A percentile compares a stretch with the other conserved stretches of the same genome.
Evolutionary conservation across 2,888 invertebrate species (phyloP).

Genomic region (Alviniconcha strummeri): DNA sequence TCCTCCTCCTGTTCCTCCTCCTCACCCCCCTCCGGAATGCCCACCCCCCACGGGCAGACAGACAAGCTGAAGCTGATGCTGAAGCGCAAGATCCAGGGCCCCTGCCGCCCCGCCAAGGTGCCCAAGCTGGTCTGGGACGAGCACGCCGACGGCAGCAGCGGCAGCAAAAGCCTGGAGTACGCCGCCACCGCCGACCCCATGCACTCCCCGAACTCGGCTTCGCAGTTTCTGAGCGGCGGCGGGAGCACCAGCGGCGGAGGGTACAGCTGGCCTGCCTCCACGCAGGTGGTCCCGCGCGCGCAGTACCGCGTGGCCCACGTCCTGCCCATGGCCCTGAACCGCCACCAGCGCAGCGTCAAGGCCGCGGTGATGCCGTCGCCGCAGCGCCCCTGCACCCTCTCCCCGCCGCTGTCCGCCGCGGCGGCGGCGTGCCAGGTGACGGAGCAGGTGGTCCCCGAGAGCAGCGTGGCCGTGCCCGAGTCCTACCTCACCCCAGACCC

Average conservation of each 20-base stretch:
- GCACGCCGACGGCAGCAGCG: slow-evolving; percentile 27
- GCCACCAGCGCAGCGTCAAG: slow-evolving; percentile 42
- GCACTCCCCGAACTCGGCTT: slow-evolving; percentile 34
- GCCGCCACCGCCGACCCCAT: slow-evolving; percentile 32
- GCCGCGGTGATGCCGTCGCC: slow-evolving; percentile 37
- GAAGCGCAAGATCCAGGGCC: slow-evolving; percentile 62
- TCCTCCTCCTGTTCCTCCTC: slow-evolving; percentile 25
- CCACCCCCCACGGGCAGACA: slow-evolving; percentile 51
- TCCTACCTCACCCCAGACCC: slow-evolving; percentile 66
- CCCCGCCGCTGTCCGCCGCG: slow-evolving; percentile 33
- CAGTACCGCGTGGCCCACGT: slow-evolving; percentile 38
- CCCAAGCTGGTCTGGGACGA: slow-evolving; percentile 41
- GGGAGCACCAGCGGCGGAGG: background rate
- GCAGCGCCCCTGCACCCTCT: slow-evolving; percentile 12
- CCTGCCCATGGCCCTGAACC: slow-evolving; percentile 36
- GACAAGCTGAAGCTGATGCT: slow-evolving; percentile 59
- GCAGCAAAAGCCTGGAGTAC: slow-evolving; percentile 28
- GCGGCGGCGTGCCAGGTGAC: background rate
- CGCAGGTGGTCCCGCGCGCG: slow-evolving; percentile 50
- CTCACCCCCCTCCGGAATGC: background rate
- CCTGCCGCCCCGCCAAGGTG: slow-evolving; percentile 59
- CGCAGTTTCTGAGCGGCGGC: slow-evolving; percentile 5
- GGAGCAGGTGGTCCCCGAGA: slow-evolving; percentile 62
- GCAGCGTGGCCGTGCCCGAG: slow-evolving; percentile 52
- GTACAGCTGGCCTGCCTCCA: slow-evolving; percentile 29